These are phyloP conservation scores for Drosophila quinaria DNA, from an alignment of 2,888 invertebrate genomes.

Conservation along the genomic window DNA sequence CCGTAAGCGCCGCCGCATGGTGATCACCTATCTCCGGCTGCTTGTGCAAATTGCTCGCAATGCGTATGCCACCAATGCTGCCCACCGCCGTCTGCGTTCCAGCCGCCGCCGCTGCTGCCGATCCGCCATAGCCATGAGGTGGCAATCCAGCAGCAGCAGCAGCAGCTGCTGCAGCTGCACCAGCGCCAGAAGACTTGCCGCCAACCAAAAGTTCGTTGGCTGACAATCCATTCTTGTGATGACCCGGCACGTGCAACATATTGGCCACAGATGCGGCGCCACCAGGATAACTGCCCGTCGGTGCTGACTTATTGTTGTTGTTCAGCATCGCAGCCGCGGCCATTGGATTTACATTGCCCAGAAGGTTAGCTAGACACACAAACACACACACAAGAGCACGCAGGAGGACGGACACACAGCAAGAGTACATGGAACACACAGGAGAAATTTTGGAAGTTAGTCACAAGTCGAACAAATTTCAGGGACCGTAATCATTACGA, in stretches of 20 bases:
- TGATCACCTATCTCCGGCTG: constrained; percentile 68
- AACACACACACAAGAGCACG: constrained; percentile 21
- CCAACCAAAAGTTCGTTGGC: constrained; percentile 49
- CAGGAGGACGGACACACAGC: constrained; percentile 28
- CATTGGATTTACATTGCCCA: constrained; percentile 59
- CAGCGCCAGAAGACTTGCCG: constrained; percentile 40
- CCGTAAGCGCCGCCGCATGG: constrained; percentile 65
- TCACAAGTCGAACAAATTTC: not conserved
- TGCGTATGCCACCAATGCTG: constrained; percentile 82
- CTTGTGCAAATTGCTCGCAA: constrained; percentile 85
- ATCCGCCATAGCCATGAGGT: constrained; percentile 42
- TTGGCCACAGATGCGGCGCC: constrained; percentile 35
- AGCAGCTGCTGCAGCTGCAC: constrained; percentile 54
- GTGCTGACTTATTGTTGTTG: constrained; percentile 74
- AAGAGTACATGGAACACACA: constrained; percentile 20
- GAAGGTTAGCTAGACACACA: constrained; percentile 50
- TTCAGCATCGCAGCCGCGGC: constrained; percentile 73
- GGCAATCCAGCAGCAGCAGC: constrained; percentile 45
- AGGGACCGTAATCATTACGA: too few species aligned
- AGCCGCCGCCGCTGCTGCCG: constrained; percentile 43
- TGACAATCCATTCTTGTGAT: constrained; percentile 47
- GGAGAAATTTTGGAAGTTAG: constrained; percentile 14
- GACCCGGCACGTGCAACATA: constrained; percentile 41
- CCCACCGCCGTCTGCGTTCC: constrained; percentile 47
- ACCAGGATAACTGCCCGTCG: constrained; percentile 43